Evolutionary conservation across 2,113 vertebrate species (phyloP).

Genomic region (Capreolus pygargus): DNA sequence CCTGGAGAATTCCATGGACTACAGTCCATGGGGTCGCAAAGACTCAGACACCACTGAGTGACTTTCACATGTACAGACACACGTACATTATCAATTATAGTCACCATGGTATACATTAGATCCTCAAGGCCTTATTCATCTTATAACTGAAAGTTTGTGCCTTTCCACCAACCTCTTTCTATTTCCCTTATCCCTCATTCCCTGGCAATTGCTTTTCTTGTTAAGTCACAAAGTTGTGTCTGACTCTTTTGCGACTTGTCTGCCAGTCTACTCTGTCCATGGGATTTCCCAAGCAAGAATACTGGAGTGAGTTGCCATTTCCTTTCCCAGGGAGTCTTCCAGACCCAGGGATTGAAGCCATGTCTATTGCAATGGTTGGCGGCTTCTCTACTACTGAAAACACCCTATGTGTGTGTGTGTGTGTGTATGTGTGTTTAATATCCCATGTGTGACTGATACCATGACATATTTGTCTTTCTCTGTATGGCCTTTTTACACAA

Average conservation of each 20-base stretch:
- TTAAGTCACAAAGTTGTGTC: neutral
- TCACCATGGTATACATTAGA: neutral
- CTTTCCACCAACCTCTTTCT: neutral
- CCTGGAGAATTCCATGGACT: neutral
- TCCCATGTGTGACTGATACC: neutral
- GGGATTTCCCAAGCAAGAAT: neutral
- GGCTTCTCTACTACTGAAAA: neutral
- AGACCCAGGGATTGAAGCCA: neutral
- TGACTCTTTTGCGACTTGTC: neutral
- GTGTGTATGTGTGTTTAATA: neutral
- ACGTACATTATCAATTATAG: neutral
- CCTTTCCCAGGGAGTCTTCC: neutral
- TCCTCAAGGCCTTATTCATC: neutral
- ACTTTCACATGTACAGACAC: neutral
- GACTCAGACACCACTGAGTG: neutral
- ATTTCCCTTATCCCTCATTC: neutral
- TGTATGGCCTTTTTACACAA: neutral
- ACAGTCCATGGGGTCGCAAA: neutral
- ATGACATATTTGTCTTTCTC: neutral
- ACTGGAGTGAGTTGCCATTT: neutral
- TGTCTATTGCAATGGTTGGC: neutral
- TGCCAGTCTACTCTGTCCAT: neutral
- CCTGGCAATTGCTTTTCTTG: neutral
- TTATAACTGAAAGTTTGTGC: neutral
- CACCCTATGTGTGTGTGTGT: neutral